These are phyloP conservation scores for Drosophila siamana DNA, from an alignment of 2,888 invertebrate genomes.

Conservation along the genomic window DNA sequence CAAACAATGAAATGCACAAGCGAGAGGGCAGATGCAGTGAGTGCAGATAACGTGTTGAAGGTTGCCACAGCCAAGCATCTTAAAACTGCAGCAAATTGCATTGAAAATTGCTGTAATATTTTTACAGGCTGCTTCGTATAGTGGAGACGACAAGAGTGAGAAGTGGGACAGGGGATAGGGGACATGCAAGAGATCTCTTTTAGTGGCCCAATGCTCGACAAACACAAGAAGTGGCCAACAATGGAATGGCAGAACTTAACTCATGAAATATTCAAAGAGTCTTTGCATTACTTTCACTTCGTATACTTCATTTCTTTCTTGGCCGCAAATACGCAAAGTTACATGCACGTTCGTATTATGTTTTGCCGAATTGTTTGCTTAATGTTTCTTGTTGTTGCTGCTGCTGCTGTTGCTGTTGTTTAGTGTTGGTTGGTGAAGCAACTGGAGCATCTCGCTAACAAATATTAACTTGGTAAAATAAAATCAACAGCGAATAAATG, in stretches of 20 bases:
- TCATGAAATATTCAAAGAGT: constrained; percentile 63
- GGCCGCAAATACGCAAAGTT: constrained; percentile 1
- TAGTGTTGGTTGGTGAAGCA: not conserved
- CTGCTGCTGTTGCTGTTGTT: not conserved
- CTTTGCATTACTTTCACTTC: constrained; percentile 40
- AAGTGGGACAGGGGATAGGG: not conserved
- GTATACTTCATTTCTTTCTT: constrained; percentile 18
- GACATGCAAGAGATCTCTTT: constrained; percentile 6
- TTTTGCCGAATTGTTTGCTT: constrained; percentile 16
- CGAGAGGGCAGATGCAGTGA: constrained; percentile 1
- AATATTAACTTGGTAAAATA: constrained; percentile 19
- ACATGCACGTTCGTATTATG: constrained; percentile 6
- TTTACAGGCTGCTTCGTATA: constrained; percentile 15
- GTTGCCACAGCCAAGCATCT: constrained; percentile 26
- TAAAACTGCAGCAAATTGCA: constrained; percentile 70
- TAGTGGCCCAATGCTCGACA: constrained; percentile 1
- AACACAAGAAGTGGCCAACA: constrained; percentile 24
- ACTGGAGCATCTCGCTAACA: constrained; percentile 6
- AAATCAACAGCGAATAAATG: constrained; percentile 14
- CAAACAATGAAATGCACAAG: constrained; percentile 59
- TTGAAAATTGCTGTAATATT: constrained; percentile 50
- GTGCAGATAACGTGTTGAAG: constrained; percentile 6
- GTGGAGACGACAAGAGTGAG: too few species aligned
- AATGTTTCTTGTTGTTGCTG: constrained; percentile 19
- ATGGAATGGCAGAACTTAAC: constrained; percentile 53